Conservation (phyloP, 2,113 vertebrate species). For the Gorsachius goisagi region DNA sequence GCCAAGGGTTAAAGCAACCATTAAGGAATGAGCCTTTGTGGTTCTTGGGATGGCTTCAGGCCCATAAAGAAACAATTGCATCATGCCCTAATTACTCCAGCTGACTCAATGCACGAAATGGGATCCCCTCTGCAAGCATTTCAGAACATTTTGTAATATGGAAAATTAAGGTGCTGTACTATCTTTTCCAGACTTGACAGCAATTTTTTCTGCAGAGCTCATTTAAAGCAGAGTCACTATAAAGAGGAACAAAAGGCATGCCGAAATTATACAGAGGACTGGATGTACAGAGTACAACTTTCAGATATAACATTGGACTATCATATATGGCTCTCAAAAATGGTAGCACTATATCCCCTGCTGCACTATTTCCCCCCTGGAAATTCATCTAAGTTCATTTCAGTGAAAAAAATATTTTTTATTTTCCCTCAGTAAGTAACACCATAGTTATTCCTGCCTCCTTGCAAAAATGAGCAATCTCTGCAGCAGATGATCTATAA, state of each 20-base stretch:
- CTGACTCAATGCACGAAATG: neutral
- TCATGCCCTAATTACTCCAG: slow-evolving; percentile 6
- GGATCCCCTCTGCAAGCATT: neutral
- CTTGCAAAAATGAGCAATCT: neutral
- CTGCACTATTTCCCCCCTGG: neutral
- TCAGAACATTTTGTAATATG: slow-evolving; percentile 8
- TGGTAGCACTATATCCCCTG: neutral
- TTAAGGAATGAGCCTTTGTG: neutral
- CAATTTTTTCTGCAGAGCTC: neutral
- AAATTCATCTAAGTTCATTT: neutral
- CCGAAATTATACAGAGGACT: neutral
- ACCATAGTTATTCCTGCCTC: neutral
- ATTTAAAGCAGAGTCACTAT: neutral
- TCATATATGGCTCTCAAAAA: neutral
- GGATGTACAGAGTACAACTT: neutral
- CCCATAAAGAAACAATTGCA: slow-evolving; percentile 30
- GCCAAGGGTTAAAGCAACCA: slow-evolving; percentile 6
- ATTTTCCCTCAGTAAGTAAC: neutral
- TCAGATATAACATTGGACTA: neutral
- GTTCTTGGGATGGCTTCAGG: neutral
- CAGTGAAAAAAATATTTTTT: neutral
- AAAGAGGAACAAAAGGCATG: neutral
- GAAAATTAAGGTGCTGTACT: slow-evolving; percentile 38
- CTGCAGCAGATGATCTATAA: neutral
- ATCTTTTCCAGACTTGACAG: neutral